Conservation (phyloP, 2,797 vertebrate genomes). For the Harpagifer antarcticus region DNA sequence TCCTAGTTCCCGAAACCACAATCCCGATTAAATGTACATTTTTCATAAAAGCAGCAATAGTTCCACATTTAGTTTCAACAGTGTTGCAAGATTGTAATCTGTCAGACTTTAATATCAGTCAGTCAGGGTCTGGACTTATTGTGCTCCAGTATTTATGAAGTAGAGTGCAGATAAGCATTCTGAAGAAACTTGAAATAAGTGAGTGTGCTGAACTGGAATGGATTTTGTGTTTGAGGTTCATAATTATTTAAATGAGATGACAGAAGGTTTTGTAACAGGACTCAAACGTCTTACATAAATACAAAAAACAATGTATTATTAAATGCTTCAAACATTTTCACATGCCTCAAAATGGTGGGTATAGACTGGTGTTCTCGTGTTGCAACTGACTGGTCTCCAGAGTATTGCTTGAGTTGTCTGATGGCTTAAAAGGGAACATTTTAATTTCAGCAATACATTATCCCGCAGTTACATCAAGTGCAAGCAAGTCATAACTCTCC, state of each 20-base stretch:
- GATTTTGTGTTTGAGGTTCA: constrained; percentile 9
- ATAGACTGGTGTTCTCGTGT: constrained; percentile 28
- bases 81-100: not conserved
- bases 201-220: constrained; percentile 7
- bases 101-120: constrained; percentile 2
- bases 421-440: constrained; percentile 42
- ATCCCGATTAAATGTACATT: constrained; percentile 10
- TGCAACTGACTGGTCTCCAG: constrained; percentile 45
- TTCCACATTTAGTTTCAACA: not conserved
- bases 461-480: constrained; percentile 25
- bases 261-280: not conserved
- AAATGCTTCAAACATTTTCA: constrained; percentile 5
- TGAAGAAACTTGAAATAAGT: not conserved
- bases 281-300: not conserved
- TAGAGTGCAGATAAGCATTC: constrained; percentile 11
- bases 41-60: not conserved
- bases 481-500: constrained; percentile 23
- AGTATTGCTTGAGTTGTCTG: constrained; percentile 39
- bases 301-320: too few relatives aligned
- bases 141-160: not conserved
- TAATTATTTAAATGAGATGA: not conserved
- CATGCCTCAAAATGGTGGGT: constrained; percentile 21
- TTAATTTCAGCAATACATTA: constrained; percentile 50
- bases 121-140: constrained; percentile 7
- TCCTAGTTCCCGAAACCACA: not conserved